phyloP scores from a whole-genome alignment of 2,888 invertebrate genomes.

The Deroplatys truncata region DNA sequence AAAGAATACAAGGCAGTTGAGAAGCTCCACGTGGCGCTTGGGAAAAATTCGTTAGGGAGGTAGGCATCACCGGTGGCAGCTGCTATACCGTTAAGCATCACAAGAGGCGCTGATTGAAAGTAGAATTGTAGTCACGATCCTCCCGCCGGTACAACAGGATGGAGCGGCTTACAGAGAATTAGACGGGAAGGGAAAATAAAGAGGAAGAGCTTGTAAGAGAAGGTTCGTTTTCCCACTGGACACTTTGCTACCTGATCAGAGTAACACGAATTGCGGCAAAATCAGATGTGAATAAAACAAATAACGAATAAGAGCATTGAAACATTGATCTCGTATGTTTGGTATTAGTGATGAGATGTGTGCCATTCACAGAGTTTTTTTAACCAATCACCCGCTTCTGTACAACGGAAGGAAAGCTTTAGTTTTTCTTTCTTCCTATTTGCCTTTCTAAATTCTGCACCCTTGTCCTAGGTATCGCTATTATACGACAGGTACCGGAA shows the following conservation, averaged over 20 bases:
- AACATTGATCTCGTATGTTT: too few relatives aligned
- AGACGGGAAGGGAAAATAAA: too few relatives aligned
- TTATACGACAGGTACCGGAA: too few relatives aligned
- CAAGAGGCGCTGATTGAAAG: not conserved
- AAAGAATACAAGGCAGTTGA: not conserved
- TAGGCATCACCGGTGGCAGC: not conserved
- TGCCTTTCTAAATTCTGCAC: too few relatives aligned
- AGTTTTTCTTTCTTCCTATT: too few relatives aligned
- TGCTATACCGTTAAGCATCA: not conserved
- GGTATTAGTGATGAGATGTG: too few relatives aligned
- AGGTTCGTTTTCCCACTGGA: not conserved
- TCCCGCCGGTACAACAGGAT: not conserved
- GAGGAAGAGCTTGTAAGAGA: not conserved
- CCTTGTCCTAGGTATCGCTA: too few relatives aligned
- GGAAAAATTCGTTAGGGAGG: not conserved
- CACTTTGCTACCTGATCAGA: not conserved
- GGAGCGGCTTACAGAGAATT: too few relatives aligned
- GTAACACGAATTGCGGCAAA: not conserved
- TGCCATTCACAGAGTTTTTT: too few relatives aligned
- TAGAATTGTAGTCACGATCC: not conserved
- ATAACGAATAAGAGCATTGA: too few relatives aligned
- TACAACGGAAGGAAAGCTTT: too few relatives aligned
- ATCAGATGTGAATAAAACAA: not conserved
- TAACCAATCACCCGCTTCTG: too few relatives aligned
- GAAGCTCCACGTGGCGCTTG: not conserved